Conservation (phyloP, 2,113 vertebrate genomes). For the Heptranchias perlo region DNA sequence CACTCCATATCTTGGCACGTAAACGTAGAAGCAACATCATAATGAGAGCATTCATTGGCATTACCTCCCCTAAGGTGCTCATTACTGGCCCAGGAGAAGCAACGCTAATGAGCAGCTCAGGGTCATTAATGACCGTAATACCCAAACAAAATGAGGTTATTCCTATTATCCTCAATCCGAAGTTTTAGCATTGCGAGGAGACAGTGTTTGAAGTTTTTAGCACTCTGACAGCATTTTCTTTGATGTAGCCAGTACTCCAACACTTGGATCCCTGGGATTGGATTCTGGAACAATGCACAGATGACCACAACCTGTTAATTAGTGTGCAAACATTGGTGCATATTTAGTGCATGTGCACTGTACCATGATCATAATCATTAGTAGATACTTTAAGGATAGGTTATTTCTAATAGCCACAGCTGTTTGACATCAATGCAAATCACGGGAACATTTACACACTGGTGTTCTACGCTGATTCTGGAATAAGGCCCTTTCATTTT, state of each 20-base stretch:
- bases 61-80: not conserved
- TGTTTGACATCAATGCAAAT: not conserved
- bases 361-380: not conserved
- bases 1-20: conserved; percentile 7
- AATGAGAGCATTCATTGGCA: not conserved
- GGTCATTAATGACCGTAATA: not conserved
- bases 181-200: not conserved
- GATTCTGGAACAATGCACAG: not conserved
- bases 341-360: not conserved
- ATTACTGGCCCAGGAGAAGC: conserved; percentile 29
- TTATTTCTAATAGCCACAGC: not conserved
- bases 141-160: not conserved
- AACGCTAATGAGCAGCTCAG: conserved; percentile 17
- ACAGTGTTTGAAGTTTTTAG: not conserved
- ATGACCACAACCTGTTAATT: not conserved
- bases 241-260: not conserved
- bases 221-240: not conserved
- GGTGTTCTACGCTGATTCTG: not conserved
- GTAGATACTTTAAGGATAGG: not conserved
- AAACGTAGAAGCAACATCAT: not conserved
- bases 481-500: not conserved
- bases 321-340: not conserved
- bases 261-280: not conserved
- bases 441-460: not conserved
- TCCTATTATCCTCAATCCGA: not conserved